A percentile compares a stretch with the other conserved stretches of the same genome.
Evolutionary conservation across 2,888 invertebrate genomes (phyloP).

Genomic region (Lasioglossum oenotherae): DNA sequence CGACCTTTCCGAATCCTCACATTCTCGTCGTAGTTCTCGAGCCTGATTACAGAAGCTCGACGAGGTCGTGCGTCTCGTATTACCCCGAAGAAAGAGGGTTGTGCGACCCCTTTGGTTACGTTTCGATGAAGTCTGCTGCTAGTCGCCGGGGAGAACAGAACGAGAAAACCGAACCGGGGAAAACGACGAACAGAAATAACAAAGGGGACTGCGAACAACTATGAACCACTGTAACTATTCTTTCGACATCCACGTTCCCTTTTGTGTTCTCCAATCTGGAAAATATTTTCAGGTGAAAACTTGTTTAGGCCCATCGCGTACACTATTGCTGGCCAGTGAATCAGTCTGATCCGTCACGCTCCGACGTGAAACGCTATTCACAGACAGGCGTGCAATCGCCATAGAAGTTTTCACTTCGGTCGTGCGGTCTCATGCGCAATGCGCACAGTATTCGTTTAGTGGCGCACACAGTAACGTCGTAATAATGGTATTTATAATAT

Average conservation of each 20-base stretch:
- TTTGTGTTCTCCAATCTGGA: neutral
- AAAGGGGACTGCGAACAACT: neutral
- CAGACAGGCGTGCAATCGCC: too few species aligned
- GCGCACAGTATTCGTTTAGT: too few species aligned
- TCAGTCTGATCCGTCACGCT: too few species aligned
- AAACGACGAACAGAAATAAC: neutral
- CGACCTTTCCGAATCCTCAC: constrained; percentile 41
- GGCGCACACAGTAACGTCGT: too few species aligned
- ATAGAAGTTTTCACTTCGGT: too few species aligned
- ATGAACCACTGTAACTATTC: neutral
- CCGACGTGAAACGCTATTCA: too few species aligned
- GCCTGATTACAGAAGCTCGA: constrained; percentile 57
- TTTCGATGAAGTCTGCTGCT: constrained; percentile 3
- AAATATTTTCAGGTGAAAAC: neutral
- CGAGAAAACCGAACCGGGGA: constrained; percentile 3
- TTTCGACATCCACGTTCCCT: neutral
- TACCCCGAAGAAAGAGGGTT: constrained; percentile 28
- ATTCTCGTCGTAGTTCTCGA: constrained; percentile 27
- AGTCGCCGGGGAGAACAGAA: neutral
- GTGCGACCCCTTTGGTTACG: constrained; percentile 2
- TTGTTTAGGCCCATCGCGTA: too few species aligned
- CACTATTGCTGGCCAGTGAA: too few species aligned
- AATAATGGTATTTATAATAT: too few species aligned
- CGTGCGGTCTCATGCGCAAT: too few species aligned
- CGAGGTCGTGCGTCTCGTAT: constrained; percentile 49